A percentile compares a stretch with the other conserved stretches of the same genome.
Conservation (phyloP, 2,113 vertebrate genomes). For the Stomatorhinus ivindoensis region DNA sequence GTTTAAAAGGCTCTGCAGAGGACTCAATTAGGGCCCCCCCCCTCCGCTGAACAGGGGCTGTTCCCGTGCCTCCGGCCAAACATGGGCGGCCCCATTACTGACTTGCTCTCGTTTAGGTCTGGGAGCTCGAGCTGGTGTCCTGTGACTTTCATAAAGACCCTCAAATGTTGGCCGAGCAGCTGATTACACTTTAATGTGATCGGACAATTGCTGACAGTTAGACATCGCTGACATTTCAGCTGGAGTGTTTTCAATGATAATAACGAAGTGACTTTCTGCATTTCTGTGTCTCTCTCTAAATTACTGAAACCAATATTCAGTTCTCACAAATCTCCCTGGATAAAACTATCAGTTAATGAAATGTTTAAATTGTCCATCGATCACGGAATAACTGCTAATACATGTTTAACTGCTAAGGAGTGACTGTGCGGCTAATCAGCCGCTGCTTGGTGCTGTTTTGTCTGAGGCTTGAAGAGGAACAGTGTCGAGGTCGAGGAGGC, state of each 20-base stretch:
- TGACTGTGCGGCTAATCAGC: background rate
- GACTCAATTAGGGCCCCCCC: conserved; percentile 36
- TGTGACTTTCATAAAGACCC: background rate
- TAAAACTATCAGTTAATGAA: conserved; percentile 1
- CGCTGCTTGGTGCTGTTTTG: background rate
- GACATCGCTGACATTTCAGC: background rate
- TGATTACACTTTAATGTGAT: background rate
- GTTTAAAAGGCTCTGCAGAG: conserved; percentile 35
- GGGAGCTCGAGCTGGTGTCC: background rate
- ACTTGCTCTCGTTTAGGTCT: background rate
- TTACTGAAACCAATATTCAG: background rate
- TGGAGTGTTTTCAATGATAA: background rate
- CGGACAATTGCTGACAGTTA: background rate
- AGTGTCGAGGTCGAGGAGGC: background rate
- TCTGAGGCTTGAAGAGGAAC: background rate
- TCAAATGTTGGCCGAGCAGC: background rate
- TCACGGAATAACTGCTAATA: background rate
- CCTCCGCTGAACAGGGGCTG: conserved; percentile 19
- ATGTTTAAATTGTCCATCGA: background rate
- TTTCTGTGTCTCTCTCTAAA: background rate
- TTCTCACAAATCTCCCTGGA: background rate
- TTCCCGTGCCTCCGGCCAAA: conserved; percentile 23
- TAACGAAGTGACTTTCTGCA: background rate
- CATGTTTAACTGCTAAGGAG: background rate
- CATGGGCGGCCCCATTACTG: conserved; percentile 5